These are phyloP conservation scores for Augiades crinisus DNA, from an alignment of 2,888 invertebrate genomes.

Conservation along the genomic window DNA sequence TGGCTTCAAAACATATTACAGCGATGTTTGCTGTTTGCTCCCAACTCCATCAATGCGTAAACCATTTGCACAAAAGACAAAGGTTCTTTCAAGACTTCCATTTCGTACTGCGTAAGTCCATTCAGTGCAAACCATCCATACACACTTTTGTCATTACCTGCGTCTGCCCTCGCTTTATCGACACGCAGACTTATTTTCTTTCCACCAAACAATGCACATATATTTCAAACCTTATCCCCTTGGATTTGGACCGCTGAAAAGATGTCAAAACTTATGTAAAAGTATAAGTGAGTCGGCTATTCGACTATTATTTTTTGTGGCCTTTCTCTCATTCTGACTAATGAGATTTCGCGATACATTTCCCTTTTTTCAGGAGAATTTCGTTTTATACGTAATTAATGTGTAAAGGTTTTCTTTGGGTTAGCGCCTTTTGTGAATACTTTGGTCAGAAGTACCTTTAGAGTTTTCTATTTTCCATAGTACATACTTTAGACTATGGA, in stretches of 20 bases:
- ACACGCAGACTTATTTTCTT: slow-evolving; percentile 5
- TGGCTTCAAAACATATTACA: neutral
- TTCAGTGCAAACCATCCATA: slow-evolving; percentile 1
- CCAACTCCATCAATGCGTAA: slow-evolving; percentile 1
- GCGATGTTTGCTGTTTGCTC: slow-evolving; percentile 13
- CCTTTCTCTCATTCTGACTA: slow-evolving; percentile 51
- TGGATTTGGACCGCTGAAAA: slow-evolving; percentile 6
- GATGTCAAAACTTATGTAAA: slow-evolving; percentile 9
- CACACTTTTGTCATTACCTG: slow-evolving; percentile 6
- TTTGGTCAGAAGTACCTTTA: too few relatives aligned
- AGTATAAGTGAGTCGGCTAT: slow-evolving; percentile 27
- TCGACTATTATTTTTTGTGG: slow-evolving; percentile 64
- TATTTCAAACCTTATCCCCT: neutral
- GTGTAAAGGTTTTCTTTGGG: slow-evolving; percentile 7
- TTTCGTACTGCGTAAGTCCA: neutral
- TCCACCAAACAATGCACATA: neutral
- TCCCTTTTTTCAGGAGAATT: slow-evolving; percentile 20
- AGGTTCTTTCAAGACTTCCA: slow-evolving; percentile 9
- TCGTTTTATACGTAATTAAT: slow-evolving; percentile 24
- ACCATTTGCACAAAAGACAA: slow-evolving; percentile 14
- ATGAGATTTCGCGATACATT: slow-evolving; percentile 56
- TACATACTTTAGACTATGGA: too few relatives aligned
- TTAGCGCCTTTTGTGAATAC: slow-evolving; percentile 12
- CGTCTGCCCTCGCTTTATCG: neutral
- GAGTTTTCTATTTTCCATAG: too few relatives aligned